Evolutionary conservation across 53 echinoderm and acorn worm species (phyloP).

Genomic region (Echinometra lucunter): DNA sequence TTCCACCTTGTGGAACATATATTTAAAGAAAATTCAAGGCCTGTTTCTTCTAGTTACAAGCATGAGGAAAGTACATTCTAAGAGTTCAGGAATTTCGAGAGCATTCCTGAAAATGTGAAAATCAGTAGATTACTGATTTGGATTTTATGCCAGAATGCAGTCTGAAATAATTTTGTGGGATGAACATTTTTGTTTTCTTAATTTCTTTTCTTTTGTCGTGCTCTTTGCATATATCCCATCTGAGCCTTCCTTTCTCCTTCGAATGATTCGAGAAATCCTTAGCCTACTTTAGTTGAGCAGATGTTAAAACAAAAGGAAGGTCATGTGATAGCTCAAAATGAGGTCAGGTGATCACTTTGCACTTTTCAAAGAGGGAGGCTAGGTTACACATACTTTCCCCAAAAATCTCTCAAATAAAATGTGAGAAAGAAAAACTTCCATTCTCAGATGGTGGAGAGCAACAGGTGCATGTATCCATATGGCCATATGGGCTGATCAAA

Average conservation of each 20-base stretch:
- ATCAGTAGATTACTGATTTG: not conserved
- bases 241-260: not conserved
- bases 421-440: not conserved
- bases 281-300: not conserved
- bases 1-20: too few relatives aligned
- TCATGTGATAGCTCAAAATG: constrained; percentile 10
- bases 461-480: too few relatives aligned
- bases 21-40: too few relatives aligned
- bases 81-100: not conserved
- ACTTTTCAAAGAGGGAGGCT: not conserved
- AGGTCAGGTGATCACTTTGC: constrained; percentile 55
- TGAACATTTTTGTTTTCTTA: not conserved
- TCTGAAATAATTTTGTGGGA: not conserved
- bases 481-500: too few relatives aligned
- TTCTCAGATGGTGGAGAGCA: too few relatives aligned
- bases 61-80: not conserved
- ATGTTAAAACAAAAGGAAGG: constrained; percentile 22
- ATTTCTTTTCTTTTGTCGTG: not conserved
- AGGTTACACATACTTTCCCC: not conserved
- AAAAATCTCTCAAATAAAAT: not conserved
- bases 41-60: not conserved
- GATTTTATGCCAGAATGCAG: not conserved
- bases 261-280: constrained; percentile 9
- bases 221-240: not conserved
- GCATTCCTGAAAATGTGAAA: not conserved